Conservation (phyloP, 2,888 invertebrate species). For the Dasypolia templi region DNA sequence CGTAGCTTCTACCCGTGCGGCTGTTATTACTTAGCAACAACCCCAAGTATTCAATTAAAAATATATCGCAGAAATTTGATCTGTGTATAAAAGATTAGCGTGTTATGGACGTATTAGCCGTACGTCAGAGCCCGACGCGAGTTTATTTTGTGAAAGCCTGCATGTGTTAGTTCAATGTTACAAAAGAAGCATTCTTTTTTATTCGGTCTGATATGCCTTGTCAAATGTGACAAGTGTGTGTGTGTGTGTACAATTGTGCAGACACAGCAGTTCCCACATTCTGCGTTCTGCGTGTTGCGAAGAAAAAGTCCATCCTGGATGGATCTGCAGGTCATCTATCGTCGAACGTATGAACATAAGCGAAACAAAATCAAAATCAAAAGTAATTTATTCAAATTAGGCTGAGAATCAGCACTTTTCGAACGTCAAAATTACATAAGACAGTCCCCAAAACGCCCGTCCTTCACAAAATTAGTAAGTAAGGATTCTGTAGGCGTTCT, state of each 20-base stretch:
- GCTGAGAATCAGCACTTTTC: too few species aligned
- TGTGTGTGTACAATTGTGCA: not conserved
- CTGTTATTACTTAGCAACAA: too few species aligned
- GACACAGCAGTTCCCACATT: conserved; percentile 1
- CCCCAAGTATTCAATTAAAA: not conserved
- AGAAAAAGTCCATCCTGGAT: conserved; percentile 31
- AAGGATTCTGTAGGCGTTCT: too few species aligned
- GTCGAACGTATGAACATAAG: too few species aligned
- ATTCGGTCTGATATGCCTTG: not conserved
- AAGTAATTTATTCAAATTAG: too few species aligned
- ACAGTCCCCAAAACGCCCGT: too few species aligned
- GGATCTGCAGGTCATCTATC: conserved; percentile 55
- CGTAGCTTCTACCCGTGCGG: not conserved
- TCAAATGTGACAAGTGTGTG: not conserved
- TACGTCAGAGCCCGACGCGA: not conserved
- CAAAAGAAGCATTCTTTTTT: not conserved
- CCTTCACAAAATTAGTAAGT: too few species aligned
- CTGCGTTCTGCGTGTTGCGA: not conserved
- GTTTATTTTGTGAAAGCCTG: not conserved
- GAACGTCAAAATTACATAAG: too few species aligned
- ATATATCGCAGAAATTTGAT: not conserved
- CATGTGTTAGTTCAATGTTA: not conserved
- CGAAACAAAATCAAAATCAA: too few species aligned
- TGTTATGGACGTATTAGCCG: not conserved
- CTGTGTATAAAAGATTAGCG: not conserved